Evolutionary conservation across 2,888 invertebrate genomes (phyloP).

Genomic region (Ernsta delagoae): DNA sequence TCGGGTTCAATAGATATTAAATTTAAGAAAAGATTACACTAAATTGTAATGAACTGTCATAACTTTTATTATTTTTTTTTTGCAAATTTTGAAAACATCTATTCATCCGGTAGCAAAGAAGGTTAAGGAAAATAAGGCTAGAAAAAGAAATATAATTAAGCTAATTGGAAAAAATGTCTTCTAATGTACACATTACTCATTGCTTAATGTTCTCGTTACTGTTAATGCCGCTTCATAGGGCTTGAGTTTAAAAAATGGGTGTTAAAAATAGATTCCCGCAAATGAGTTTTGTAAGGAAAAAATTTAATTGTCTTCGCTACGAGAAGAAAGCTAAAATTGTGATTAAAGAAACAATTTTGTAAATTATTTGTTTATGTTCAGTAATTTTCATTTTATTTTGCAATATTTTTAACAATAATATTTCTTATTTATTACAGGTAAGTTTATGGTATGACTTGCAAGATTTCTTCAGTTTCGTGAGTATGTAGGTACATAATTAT

Average conservation of each 20-base stretch:
- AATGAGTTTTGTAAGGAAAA: constrained; percentile 43
- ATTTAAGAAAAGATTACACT: too few species aligned
- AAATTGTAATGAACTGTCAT: too few species aligned
- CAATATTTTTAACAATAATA: too few species aligned
- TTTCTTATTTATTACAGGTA: constrained; percentile 42
- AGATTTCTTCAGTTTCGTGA: constrained; percentile 19
- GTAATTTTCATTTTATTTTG: too few species aligned
- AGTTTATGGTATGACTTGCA: constrained; percentile 38
- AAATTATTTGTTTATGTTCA: too few species aligned
- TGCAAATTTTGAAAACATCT: not conserved
- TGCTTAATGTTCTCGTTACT: constrained; percentile 8
- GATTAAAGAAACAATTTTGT: too few species aligned
- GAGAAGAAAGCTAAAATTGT: too few species aligned
- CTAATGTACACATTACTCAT: constrained; percentile 39
- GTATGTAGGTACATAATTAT: not conserved
- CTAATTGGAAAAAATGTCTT: constrained; percentile 62
- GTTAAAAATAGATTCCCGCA: constrained; percentile 67
- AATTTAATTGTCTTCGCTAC: constrained; percentile 6
- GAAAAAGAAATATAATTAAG: constrained; percentile 6
- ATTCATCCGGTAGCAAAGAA: not conserved
- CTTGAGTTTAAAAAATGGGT: constrained; percentile 33
- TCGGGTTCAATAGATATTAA: too few species aligned
- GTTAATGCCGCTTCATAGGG: constrained; percentile 3
- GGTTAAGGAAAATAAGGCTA: not conserved
- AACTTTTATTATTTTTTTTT: too few species aligned